Conservation (phyloP, 2,888 invertebrate species). For the Diaperis boleti region DNA sequence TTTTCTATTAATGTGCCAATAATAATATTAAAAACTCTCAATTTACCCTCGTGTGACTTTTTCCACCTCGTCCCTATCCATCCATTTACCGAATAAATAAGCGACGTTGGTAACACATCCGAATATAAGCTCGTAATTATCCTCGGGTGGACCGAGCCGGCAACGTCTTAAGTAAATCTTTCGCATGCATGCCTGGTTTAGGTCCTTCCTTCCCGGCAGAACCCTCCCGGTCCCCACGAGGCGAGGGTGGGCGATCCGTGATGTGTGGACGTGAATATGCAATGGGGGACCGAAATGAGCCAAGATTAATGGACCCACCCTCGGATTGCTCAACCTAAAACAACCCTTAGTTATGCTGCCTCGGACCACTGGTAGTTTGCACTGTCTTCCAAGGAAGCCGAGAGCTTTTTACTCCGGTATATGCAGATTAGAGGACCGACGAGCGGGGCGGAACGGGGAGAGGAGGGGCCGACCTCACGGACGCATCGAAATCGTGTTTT, state of each 20-base stretch:
- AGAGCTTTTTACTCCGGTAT: constrained; percentile 57
- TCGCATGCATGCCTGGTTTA: constrained; percentile 58
- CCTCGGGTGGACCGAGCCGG: constrained; percentile 41
- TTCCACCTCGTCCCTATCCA: not conserved
- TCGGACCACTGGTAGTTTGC: constrained; percentile 57
- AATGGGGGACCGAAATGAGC: constrained; percentile 66
- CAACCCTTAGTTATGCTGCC: constrained; percentile 64
- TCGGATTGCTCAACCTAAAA: constrained; percentile 64
- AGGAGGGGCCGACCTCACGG: constrained; percentile 1
- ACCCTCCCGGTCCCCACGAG: constrained; percentile 17
- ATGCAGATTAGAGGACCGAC: constrained; percentile 54
- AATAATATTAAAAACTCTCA: no score
- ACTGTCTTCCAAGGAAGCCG: constrained; percentile 39
- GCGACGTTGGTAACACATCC: constrained; percentile 4
- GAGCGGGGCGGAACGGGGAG: not conserved
- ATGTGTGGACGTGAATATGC: constrained; percentile 68
- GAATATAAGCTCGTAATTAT: constrained; percentile 30
- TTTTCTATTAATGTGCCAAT: no score
- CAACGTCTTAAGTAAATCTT: constrained; percentile 59
- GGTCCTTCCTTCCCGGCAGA: constrained; percentile 49
- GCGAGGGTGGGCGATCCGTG: constrained; percentile 62
- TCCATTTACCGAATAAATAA: constrained; percentile 8
- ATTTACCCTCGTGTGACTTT: no score
- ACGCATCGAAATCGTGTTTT: constrained; percentile 26
- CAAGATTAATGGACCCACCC: constrained; percentile 66